Percentiles rank a stretch among this genome's conserved stretches.
These are phyloP conservation scores for Tauraco erythrolophus DNA, from an alignment of 2,113 vertebrate species.

Conservation along the genomic window DNA sequence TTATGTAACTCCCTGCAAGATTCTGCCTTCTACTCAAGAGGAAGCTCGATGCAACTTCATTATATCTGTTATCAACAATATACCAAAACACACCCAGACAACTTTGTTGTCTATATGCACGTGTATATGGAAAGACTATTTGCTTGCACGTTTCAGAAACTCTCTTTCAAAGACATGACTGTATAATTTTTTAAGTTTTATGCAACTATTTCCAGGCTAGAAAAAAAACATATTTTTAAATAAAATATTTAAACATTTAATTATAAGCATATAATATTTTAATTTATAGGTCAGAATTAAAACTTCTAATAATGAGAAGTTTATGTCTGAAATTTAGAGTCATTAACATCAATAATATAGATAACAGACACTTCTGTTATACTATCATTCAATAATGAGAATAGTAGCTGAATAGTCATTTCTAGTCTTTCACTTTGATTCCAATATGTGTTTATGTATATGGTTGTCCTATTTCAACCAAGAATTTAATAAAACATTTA, in stretches of 20 bases:
- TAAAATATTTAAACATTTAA: not conserved
- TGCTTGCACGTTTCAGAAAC: not conserved
- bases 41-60: not conserved
- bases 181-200: not conserved
- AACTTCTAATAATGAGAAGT: not conserved
- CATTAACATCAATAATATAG: not conserved
- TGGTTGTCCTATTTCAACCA: not conserved
- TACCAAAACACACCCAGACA: not conserved
- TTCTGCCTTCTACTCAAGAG: not conserved
- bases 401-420: not conserved
- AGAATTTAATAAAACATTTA: not conserved
- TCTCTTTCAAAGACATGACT: not conserved
- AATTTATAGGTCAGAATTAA: not conserved
- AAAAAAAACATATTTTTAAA: not conserved
- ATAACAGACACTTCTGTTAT: not conserved
- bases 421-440: not conserved
- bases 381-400: not conserved
- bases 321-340: not conserved
- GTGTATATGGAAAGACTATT: not conserved
- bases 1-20: not conserved
- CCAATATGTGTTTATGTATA: not conserved
- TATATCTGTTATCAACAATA: not conserved
- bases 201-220: not conserved
- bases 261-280: not conserved
- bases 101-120: not conserved